Base-by-base conservation (phyloP, 2,113 vertebrate species). In the Cettia cetti region DNA sequence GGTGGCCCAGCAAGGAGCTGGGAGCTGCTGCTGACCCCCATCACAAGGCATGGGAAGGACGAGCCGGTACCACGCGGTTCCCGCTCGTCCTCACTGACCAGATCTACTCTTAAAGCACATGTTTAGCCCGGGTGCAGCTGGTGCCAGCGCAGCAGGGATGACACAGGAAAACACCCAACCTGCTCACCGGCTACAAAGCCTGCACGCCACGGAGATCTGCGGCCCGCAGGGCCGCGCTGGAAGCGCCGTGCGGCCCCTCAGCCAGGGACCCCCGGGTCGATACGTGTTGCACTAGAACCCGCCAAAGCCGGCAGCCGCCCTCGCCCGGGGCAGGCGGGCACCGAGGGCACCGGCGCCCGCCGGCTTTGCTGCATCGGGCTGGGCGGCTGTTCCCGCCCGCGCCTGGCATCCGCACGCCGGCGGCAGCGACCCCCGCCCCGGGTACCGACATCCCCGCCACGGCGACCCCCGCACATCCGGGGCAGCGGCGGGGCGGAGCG, bases 151-250 rank as follows among this genome's bases (percentile, higher is more conserved):
- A 4, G 45, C 61, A 4, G 56, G 18, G 61, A 12, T n/a, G 70
- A 13, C 60, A n/a, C 59, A 17, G 26, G 21, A 2, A 23, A 31
- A 5, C 61, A 12, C 6, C 69, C 1, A 75, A 64, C 54, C 74
- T 40, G 86, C 64, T 8, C 13, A 1, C 17, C 16, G 5, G 6
- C 53, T 15, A 2, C 54, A 15, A 3, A 7, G 44, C 18, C 52
- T 1, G 11, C 10, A 6, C 52, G 6, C 4, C 45, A 0, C 2
- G 4, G 45, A 7, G 7, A 42, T n/a, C n/a, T n/a, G n/a, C n/a
- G n/a, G n/a, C 30, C 54, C 24, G 6, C 56, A 9, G 50, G 30
- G 75, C 57, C 57, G 49, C 49, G 39, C 54, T 52, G 9, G 27
- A 8, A 56, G 56, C 37, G 19, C 24, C 23, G 39, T 59, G 4